phyloP scores from a whole-genome alignment of 2,888 invertebrate species.

The Tubulanus polymorphus region DNA sequence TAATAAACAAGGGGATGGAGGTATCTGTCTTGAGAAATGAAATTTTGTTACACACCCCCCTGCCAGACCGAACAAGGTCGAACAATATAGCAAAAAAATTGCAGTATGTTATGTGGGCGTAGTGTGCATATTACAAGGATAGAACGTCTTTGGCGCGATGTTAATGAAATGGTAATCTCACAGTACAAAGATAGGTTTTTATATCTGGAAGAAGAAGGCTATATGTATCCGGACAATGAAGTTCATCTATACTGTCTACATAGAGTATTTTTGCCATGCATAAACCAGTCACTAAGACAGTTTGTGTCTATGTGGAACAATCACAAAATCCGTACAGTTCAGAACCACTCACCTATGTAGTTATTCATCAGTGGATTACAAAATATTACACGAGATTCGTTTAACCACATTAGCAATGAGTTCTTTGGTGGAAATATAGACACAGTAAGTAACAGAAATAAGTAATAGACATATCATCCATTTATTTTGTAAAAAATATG shows the following conservation, averaged over 20 bases:
- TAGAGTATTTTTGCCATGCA: constrained; percentile 11
- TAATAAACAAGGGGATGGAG: too few relatives aligned
- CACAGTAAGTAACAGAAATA: too few relatives aligned
- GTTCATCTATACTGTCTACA: constrained; percentile 11
- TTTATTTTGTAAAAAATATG: too few relatives aligned
- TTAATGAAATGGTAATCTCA: constrained; percentile 6
- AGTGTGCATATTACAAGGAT: constrained; percentile 26
- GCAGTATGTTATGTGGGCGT: too few relatives aligned
- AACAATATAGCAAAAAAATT: too few relatives aligned
- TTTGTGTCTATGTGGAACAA: not conserved
- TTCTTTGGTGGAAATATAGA: not conserved
- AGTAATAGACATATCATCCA: too few relatives aligned
- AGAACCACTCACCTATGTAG: not conserved
- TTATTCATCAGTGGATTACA: not conserved
- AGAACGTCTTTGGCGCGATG: constrained; percentile 21
- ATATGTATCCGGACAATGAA: constrained; percentile 6
- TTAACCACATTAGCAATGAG: not conserved
- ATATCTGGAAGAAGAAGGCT: constrained; percentile 11
- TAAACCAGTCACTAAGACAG: not conserved
- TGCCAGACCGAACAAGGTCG: too few relatives aligned
- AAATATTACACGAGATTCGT: not conserved
- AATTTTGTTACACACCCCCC: too few relatives aligned
- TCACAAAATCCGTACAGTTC: not conserved
- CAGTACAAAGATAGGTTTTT: constrained; percentile 10
- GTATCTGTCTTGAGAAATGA: too few relatives aligned